Percentiles rank a stretch among this genome's conserved stretches.
Conservation (phyloP, 1,140 invertebrate genomes). For the Magallana ariakensis region DNA sequence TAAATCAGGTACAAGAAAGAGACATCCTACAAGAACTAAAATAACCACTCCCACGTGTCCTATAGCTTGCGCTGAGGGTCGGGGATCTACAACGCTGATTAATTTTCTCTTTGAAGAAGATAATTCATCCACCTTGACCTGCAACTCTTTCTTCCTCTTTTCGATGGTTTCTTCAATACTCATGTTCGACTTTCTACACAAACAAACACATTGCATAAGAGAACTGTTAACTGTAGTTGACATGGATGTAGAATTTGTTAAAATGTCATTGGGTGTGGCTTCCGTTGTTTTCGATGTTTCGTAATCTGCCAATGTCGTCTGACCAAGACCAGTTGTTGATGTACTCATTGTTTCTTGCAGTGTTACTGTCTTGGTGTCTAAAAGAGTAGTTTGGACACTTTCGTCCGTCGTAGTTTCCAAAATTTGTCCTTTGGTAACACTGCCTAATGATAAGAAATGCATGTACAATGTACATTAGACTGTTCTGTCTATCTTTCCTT, state of each 20-base stretch:
- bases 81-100: not conserved
- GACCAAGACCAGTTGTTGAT: not conserved
- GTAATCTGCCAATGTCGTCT: not conserved
- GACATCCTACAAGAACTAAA: not conserved
- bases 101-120: conserved; percentile 25
- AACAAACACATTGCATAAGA: not conserved
- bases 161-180: not conserved
- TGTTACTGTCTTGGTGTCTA: not conserved
- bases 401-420: too few species aligned
- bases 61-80: not conserved
- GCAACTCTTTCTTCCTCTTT: not conserved
- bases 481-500: too few species aligned
- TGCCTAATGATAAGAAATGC: too few species aligned
- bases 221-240: not conserved
- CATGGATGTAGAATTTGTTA: not conserved
- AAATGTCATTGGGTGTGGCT: not conserved
- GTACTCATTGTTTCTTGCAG: not conserved
- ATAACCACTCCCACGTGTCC: not conserved
- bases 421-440: too few species aligned
- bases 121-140: not conserved
- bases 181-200: not conserved
- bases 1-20: not conserved
- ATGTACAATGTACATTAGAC: too few species aligned
- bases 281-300: not conserved
- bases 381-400: too few species aligned